These are phyloP conservation scores for Polymixis flavicincta DNA, from an alignment of 2,888 invertebrate genomes.

Conservation along the genomic window DNA sequence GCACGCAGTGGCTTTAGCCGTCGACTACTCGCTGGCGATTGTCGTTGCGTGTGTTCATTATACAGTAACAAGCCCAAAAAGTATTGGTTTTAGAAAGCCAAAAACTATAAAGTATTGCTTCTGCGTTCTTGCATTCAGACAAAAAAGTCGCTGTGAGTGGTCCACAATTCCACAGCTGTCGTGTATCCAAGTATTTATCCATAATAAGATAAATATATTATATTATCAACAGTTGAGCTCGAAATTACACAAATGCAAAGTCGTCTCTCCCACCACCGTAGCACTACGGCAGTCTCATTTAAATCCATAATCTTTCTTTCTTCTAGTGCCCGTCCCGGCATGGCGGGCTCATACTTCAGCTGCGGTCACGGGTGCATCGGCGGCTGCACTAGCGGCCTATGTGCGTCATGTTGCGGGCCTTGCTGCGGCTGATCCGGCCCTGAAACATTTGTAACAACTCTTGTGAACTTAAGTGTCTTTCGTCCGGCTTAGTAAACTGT, in stretches of 20 bases:
- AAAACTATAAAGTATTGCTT: background rate
- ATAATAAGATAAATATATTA: too few relatives aligned
- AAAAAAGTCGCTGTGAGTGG: background rate
- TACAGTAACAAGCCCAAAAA: background rate
- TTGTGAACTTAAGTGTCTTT: background rate
- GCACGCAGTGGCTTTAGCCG: too few relatives aligned
- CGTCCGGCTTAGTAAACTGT: conserved; percentile 35
- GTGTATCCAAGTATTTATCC: background rate
- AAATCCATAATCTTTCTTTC: conserved; percentile 13
- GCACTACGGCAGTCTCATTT: background rate
- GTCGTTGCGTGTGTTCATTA: background rate
- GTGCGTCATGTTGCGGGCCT: conserved; percentile 83
- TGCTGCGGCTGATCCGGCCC: conserved; percentile 72
- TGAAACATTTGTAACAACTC: conserved; percentile 12
- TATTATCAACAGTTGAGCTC: background rate
- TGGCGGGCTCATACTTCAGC: conserved; percentile 82
- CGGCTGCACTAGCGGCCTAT: conserved; percentile 83
- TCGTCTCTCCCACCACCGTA: background rate
- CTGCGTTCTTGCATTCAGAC: background rate
- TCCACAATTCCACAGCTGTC: background rate
- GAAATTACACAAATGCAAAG: background rate
- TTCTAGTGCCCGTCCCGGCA: conserved; percentile 80
- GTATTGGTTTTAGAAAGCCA: background rate
- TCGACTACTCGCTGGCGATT: too few relatives aligned
- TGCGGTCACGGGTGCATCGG: conserved; percentile 86